Percentiles rank a stretch among this genome's conserved stretches.
These are phyloP conservation scores for Acleris literana DNA, from an alignment of 2,888 invertebrate species.

Conservation along the genomic window DNA sequence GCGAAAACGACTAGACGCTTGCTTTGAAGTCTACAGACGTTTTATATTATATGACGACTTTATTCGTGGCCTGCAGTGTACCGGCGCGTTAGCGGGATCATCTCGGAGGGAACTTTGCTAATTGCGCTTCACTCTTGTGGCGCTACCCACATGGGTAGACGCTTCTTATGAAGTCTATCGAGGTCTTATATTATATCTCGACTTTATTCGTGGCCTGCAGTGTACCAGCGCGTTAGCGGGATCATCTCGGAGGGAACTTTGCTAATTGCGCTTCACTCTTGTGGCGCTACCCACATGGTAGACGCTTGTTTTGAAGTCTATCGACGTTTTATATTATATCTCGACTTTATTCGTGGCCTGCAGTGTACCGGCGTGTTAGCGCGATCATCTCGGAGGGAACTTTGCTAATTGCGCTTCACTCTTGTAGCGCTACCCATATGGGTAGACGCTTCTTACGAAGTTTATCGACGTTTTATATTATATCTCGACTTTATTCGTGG, in stretches of 20 bases:
- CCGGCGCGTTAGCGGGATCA: neutral
- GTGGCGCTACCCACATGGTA: neutral
- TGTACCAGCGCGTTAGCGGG: neutral
- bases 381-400: slow-evolving; percentile 5
- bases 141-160: slow-evolving; percentile 1
- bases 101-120: slow-evolving; percentile 9
- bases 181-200: no score
- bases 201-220: neutral
- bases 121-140: neutral
- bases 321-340: no score
- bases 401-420: slow-evolving; percentile 2
- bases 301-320: neutral
- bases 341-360: neutral
- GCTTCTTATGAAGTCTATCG: no score
- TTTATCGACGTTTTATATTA: no score
- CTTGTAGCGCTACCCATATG: neutral
- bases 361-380: neutral
- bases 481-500: neutral
- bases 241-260: slow-evolving; percentile 8
- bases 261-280: neutral
- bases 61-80: neutral
- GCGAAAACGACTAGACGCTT: neutral
- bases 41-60: no score
- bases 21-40: neutral
- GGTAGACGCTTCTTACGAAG: no score